phyloP scores from a whole-genome alignment of 2,113 vertebrate species.

The Epinephelus moara region DNA sequence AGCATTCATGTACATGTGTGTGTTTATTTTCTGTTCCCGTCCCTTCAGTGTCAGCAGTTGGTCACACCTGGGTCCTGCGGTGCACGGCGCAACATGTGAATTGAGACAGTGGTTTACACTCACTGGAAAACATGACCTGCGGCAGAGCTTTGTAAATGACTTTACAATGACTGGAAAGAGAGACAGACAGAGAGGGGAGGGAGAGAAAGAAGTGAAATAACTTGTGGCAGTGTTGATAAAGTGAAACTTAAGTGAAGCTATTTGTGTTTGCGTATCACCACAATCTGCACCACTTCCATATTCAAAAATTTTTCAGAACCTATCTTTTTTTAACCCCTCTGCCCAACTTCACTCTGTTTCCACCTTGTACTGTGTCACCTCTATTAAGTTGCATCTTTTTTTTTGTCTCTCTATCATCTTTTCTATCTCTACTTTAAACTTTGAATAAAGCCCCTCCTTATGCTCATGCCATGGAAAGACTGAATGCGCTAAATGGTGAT shows the following conservation, averaged over 20 bases:
- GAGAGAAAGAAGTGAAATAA: constrained; percentile 66
- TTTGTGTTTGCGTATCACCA: constrained; percentile 57
- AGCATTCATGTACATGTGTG: neutral
- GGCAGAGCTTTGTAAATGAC: constrained; percentile 42
- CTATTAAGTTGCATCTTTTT: constrained; percentile 9
- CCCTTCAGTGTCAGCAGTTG: constrained; percentile 48
- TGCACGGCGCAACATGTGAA: constrained; percentile 34
- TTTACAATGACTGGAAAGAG: constrained; percentile 33
- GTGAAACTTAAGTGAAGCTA: constrained; percentile 59
- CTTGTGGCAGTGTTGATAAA: constrained; percentile 43
- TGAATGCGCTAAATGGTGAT: constrained; percentile 70
- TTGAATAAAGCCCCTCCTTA: constrained; percentile 27
- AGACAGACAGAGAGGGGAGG: constrained; percentile 12
- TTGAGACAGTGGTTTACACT: constrained; percentile 67
- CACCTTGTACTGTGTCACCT: constrained; percentile 15
- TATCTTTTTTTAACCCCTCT: neutral
- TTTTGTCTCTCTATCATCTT: constrained; percentile 4
- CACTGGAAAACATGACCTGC: constrained; percentile 44
- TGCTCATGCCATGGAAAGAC: constrained; percentile 73
- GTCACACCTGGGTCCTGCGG: constrained; percentile 73
- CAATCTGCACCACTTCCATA: constrained; percentile 63
- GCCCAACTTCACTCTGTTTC: neutral
- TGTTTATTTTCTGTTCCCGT: constrained; percentile 54
- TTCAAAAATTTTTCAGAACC: constrained; percentile 32
- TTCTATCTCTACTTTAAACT: constrained; percentile 30